Evolutionary conservation across 2,888 invertebrate species (phyloP), one percentile per base, ranked within the genome.

Genomic region (Prostheceraeus crozeri): DNA sequence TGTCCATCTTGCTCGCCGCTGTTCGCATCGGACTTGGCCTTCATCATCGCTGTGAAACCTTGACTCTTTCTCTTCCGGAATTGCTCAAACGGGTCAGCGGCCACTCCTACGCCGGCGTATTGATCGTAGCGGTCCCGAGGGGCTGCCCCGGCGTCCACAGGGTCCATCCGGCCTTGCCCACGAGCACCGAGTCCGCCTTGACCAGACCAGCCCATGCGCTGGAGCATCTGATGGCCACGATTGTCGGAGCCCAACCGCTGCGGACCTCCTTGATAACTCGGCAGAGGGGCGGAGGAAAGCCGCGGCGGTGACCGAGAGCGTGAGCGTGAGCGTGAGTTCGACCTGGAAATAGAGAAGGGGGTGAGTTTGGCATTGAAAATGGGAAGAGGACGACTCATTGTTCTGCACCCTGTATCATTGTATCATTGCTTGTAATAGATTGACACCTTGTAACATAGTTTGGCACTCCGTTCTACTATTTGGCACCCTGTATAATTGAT

Each of bases 171-270:
- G 62, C 96, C 96, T 76, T 94, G 91, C 65, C 91, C 94, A 61
- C 89, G 84, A 0, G 87, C 86, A 16, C 96, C 96, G 8, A 98
- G 81, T 6, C 96, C 96, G 35, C 84, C 84, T 35, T 94, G 94
- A 35, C 93, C 93, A 62, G 86, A 84, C 96, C 96, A 98, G 1
- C 94, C 96, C 94, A 98, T 96, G 80, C 91, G 91, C 77, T 85
- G 86, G 63, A 96, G 81, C 79, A 98, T 83, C 78, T 93, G 91
- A 78, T 96, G 96, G 0, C 96, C 96, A 74, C 91, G 93, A 78
- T 96, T 96, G 63, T 84, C 84, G 60, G 88, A 83, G 71, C 90
- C 89, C 1, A 79, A 64, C 36, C 70, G 53, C 25, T 59, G 19
- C 10, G 8, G 4, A 10, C 33, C 33, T 33, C n/a, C 10, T n/a